Percentiles rank a stretch among this genome's conserved stretches.
phyloP scores from a whole-genome alignment of 2,797 vertebrate genomes.

The Rhabdophis nuchalis region DNA sequence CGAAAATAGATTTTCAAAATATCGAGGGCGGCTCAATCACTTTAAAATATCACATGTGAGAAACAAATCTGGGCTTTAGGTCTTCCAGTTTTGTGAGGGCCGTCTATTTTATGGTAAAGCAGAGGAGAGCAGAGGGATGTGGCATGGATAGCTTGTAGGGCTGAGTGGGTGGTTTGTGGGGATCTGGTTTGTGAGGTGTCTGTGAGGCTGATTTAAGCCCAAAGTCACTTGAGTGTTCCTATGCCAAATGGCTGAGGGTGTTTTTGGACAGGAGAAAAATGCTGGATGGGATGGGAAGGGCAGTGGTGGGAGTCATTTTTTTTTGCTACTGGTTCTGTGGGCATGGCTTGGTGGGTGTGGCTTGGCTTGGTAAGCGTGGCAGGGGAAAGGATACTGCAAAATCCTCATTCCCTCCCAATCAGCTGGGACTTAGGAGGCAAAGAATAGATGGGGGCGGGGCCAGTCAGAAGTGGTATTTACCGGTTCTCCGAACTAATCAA shows the following conservation, averaged over 20 bases:
- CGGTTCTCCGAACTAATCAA: too few species aligned
- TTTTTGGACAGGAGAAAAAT: not conserved
- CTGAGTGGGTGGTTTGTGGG: not conserved
- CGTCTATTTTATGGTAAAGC: not conserved
- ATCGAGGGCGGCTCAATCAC: slow-evolving; percentile 65
- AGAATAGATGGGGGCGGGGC: too few species aligned
- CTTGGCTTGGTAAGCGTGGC: too few species aligned
- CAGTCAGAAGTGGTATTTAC: too few species aligned
- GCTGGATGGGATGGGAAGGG: not conserved
- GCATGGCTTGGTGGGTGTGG: too few species aligned
- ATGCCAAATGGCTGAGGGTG: not conserved
- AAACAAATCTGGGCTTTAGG: not conserved
- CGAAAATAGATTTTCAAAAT: slow-evolving; percentile 67
- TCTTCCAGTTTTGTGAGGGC: not conserved
- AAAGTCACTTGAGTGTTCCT: not conserved
- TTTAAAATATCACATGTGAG: slow-evolving; percentile 65
- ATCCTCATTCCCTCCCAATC: too few species aligned
- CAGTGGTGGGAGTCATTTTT: too few species aligned
- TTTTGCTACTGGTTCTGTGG: too few species aligned
- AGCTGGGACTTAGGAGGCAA: too few species aligned
- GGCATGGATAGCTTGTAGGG: not conserved
- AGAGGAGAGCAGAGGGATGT: not conserved
- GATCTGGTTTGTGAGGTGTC: not conserved
- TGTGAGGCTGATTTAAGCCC: not conserved
- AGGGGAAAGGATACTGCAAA: too few species aligned